Evolutionary conservation across 1,140 invertebrate genomes (phyloP), one percentile per base, ranked within the genome.

Genomic region (Carcinoscorpius rotundicauda): DNA sequence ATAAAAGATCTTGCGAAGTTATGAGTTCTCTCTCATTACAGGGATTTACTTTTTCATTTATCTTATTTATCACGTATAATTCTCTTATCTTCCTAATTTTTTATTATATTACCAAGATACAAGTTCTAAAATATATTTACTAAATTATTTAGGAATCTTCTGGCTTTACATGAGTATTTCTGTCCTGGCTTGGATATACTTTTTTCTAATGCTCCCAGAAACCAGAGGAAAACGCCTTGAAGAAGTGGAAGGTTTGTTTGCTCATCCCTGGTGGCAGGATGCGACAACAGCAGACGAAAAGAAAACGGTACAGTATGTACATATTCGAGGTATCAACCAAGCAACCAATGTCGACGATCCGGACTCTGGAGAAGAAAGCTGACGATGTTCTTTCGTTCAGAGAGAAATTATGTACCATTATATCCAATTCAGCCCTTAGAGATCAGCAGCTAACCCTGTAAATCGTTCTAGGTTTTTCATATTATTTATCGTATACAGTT

Each of bases 221-320:
- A 84, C 82, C 0, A 81, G 81, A 69, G 81, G 81, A 4, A 75
- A 75, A 49, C 74, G 71, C 4, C 73, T 84, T 52, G 82, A 84
- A 69, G 80, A 83, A 63, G 78, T 84, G 53, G 76, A 78, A 60
- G 73, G 74, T 3, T 65, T 82, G 0, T 82, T 82, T 72, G 73
- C 73, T 50, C 62, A 57, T 49, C 61, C 60, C 1, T 62, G 60
- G 58, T 66, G 75, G 64, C 58, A 61, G n/a, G 64, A 66, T 66
- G 72, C 72, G 11, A 67, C 70, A 6, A 68, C 74, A 48, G 69
- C 72, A 57, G 71, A 72, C 55, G 75, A 75, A 58, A 73, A 74
- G 61, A 77, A 78, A 66, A 76, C 74, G 5, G 74, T 79, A 6
- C 78, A 79, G 71, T 79, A 79, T 68, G 78, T 79, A 52, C 77